These are phyloP conservation scores for Phyto melanocephala DNA, from an alignment of 2,888 invertebrate species.

Conservation along the genomic window DNA sequence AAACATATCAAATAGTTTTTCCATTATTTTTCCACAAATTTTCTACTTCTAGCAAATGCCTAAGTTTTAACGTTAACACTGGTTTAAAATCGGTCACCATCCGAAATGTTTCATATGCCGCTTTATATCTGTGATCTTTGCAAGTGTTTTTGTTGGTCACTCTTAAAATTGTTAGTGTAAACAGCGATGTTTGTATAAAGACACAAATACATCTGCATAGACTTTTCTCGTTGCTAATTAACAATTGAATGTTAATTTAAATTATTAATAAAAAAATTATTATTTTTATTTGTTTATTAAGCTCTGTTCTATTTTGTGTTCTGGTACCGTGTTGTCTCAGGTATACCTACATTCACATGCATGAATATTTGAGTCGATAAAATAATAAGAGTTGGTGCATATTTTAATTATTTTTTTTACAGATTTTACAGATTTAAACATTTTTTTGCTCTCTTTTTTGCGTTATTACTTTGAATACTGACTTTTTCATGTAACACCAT, in stretches of 20 bases:
- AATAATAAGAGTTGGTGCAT: background rate
- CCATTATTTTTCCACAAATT: too few species aligned
- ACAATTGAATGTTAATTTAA: slow-evolving; percentile 48
- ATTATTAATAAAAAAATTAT: slow-evolving; percentile 38
- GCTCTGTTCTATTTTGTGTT: background rate
- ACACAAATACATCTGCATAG: background rate
- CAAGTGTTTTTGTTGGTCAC: background rate
- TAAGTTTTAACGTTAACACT: too few species aligned
- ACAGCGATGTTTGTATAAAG: background rate
- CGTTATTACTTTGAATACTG: background rate
- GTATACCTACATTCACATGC: background rate
- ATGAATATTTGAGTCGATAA: too few species aligned
- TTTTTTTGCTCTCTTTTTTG: background rate
- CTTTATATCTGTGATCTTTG: background rate
- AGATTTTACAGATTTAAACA: background rate
- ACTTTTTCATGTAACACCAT: too few species aligned
- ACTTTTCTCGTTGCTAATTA: background rate
- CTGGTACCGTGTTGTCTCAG: background rate
- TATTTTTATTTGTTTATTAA: slow-evolving; percentile 37
- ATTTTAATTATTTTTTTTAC: background rate
- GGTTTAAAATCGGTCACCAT: too few species aligned
- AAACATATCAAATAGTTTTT: too few species aligned
- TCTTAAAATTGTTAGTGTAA: background rate
- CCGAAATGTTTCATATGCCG: too few species aligned
- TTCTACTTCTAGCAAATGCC: too few species aligned